Evolutionary conservation across 2,113 vertebrate species (phyloP), one percentile per base, ranked within the genome.

Genomic region (Stigmatopora argus): DNA sequence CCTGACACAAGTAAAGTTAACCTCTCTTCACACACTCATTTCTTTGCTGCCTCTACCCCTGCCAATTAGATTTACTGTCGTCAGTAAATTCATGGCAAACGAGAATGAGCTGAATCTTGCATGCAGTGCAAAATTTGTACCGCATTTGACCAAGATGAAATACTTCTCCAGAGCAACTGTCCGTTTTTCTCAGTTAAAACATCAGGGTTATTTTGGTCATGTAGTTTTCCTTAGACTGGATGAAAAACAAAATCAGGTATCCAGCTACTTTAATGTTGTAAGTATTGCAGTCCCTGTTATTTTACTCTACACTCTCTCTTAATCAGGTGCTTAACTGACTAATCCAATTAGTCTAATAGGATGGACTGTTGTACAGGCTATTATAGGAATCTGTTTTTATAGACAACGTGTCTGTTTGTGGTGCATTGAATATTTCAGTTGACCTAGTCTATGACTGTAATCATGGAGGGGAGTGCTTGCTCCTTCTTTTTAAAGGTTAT

Each of bases 1-100:
- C 91, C 95, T 7, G 97, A 99, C 77, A 90, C 94, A 96, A 99
- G 97, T 98, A 98, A 96, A 56, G 77, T 73, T 46, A 71, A 68
- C 41, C 57, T 70, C 34, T 23, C 18, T n/a, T 56, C 64, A 70
- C 59, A 70, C 60, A 5, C 4, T 31, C 5, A n/a, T 66, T 66
- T 49, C 71, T 78, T 58, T 14, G 53, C 31, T 48, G 21, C 6
- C 7, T 23, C 8, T 46, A 21, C 35, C 11, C 18, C 11, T 15
- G 19, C 18, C 19, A 38, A 13, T 48, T 5, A 7, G 35, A n/a
- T 23, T 64, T n/a, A 13, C 63, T 23, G 26, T 62, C 5, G 14
- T 46, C 47, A 19, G n/a, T 51, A n/a, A 48, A 14, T 48, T 48
- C 3, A 51, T 10, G 10, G n/a, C n/a, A 23, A 53, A 53, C 2